A percentile compares a stretch with the other conserved stretches of the same genome.
Evolutionary conservation across 2,113 vertebrate genomes (phyloP).

Genomic region (Uropsilus gracilis): DNA sequence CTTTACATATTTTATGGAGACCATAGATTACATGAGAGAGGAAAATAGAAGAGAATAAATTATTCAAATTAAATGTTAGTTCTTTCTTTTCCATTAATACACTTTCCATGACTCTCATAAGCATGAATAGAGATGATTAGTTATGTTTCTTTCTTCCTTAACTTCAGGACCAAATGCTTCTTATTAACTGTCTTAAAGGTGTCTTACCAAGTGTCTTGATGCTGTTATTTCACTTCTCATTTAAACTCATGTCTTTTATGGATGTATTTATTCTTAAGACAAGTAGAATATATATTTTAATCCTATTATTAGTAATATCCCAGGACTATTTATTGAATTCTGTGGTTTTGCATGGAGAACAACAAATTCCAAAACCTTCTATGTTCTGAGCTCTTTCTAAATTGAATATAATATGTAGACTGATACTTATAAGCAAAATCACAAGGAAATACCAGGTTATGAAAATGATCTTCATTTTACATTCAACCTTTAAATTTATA

Average conservation of each 20-base stretch:
- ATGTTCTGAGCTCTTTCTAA: conserved; percentile 47
- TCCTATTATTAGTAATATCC: conserved; percentile 28
- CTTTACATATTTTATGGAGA: not conserved
- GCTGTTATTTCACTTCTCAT: not conserved
- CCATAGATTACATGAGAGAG: not conserved
- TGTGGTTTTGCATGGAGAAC: not conserved
- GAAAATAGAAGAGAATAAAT: not conserved
- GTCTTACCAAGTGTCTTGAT: too few species aligned
- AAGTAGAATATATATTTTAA: conserved; percentile 35
- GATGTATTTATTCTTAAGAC: conserved; percentile 26
- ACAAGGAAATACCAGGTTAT: not conserved
- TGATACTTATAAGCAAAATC: conserved; percentile 53
- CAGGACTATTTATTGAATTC: not conserved
- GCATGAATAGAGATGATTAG: not conserved
- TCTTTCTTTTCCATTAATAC: not conserved
- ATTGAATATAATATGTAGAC: conserved; percentile 34
- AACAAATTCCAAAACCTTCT: conserved; percentile 19
- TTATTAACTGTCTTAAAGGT: not conserved
- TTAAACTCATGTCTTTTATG: conserved; percentile 29
- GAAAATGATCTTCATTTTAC: not conserved
- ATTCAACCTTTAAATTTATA: not conserved
- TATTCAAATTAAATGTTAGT: not conserved
- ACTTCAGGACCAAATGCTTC: not conserved
- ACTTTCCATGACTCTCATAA: not conserved
- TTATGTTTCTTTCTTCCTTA: not conserved